Base-by-base conservation (phyloP, 2,888 invertebrate genomes). In the Alcis repandata region DNA sequence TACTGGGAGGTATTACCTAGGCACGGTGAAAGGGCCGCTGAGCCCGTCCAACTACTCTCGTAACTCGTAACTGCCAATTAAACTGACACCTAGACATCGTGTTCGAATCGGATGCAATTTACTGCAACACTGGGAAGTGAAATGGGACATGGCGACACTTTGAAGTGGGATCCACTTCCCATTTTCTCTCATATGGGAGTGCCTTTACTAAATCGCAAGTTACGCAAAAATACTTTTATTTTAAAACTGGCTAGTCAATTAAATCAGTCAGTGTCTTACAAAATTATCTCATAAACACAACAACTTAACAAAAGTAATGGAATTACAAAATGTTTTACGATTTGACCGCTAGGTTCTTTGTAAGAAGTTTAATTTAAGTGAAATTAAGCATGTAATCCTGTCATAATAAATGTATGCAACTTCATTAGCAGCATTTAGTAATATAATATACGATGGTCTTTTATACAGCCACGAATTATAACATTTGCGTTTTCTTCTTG, bases 1-100 rank as follows among this genome's bases (percentile, higher is more conserved):
- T 45, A 17, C 57, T 45, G 27, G 22, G 79, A 83, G 82, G 27
- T 27, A 27, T 81, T 79, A 80, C 78, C 71, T 75, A 49, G 11
- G 71, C 79, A 72, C 73, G 79, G 89, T 83, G 88, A 88, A 88
- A 88, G 87, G 87, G 75, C 77, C 75, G 43, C 10, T 13, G 60
- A 73, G 77, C 83, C 72, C 51, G 81, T 75, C 68, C 46, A 67
- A 78, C 84, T 67, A 77, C 82, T 79, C 79, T 81, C 77, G 76
- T 78, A 79, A 77, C 78, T n/a, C n/a, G n/a, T n/a, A 78, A 78
- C 76, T 79, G 67, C 75, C 76, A 79, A 80, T 82, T 80, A 82
- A 59, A 75, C 69, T 66, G 62, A 76, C 73, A 69, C 53, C 43
- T 59, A 38, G 46, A 45, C 45, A 40, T 58, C 66, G 52, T 69